A percentile compares a stretch with the other conserved stretches of the same genome.
phyloP scores from a whole-genome alignment of 2,888 invertebrate genomes.

The Ormyrus thymus region DNA sequence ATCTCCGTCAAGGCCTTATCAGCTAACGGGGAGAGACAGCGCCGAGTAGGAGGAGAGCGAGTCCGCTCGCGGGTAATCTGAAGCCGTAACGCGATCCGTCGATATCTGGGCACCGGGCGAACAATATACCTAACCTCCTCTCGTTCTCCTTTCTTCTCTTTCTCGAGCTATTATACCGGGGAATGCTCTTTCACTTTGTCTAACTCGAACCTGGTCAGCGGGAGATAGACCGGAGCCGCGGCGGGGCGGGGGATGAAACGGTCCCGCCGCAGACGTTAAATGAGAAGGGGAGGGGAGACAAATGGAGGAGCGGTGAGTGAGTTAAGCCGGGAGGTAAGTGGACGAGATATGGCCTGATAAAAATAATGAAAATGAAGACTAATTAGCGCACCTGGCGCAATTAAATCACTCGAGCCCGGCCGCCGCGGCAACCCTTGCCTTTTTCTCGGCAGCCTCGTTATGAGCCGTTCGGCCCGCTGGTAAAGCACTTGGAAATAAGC shows the following conservation, averaged over 20 bases:
- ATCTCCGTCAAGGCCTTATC: slow-evolving; percentile 54
- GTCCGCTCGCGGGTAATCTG: slow-evolving; percentile 57
- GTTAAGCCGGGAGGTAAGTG: not conserved
- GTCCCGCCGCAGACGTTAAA: slow-evolving; percentile 7
- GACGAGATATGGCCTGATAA: slow-evolving; percentile 14
- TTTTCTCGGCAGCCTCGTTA: too few relatives aligned
- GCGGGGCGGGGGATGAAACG: too few relatives aligned
- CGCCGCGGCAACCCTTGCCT: not conserved
- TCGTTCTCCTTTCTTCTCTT: slow-evolving; percentile 3
- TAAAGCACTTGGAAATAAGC: too few relatives aligned
- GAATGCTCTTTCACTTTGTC: slow-evolving; percentile 49
- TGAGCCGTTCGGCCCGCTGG: too few relatives aligned
- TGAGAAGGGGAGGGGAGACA: slow-evolving; percentile 34
- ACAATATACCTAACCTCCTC: slow-evolving; percentile 53
- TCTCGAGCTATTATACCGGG: slow-evolving; percentile 20
- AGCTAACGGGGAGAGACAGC: slow-evolving; percentile 30
- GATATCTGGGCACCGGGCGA: slow-evolving; percentile 57
- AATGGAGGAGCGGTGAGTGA: slow-evolving; percentile 24
- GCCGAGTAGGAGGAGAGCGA: not conserved
- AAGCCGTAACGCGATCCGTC: slow-evolving; percentile 60
- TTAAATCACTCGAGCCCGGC: not conserved
- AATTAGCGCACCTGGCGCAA: not conserved
- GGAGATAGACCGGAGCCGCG: slow-evolving; percentile 19
- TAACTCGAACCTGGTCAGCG: slow-evolving; percentile 31
- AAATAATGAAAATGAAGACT: slow-evolving; percentile 31